A percentile compares a stretch with the other conserved stretches of the same genome.
Conservation (phyloP, 1,140 invertebrate genomes). For the Drosophila sturtevanti region DNA sequence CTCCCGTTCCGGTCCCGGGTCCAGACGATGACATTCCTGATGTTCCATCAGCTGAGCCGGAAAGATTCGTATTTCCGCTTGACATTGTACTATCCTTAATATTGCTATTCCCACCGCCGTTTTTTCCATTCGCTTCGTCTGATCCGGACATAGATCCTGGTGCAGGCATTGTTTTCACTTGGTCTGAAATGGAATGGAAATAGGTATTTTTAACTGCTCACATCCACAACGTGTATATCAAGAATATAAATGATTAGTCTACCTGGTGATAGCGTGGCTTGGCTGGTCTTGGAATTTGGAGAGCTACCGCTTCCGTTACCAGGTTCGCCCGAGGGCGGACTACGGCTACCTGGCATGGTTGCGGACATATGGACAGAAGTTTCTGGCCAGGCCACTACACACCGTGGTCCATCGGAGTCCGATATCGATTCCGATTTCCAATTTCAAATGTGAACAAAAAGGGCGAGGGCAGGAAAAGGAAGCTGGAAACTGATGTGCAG, state of each 20-base stretch:
- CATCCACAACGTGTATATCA: background rate
- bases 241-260: background rate
- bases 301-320: slow-evolving; percentile 24
- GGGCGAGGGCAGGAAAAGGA: background rate
- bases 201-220: background rate
- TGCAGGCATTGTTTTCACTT: slow-evolving; percentile 38
- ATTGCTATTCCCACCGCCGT: slow-evolving; percentile 16
- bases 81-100: slow-evolving; percentile 20
- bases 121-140: slow-evolving; percentile 39
- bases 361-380: slow-evolving; percentile 47
- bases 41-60: slow-evolving; percentile 17
- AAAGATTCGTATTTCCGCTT: slow-evolving; percentile 21
- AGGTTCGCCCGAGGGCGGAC: slow-evolving; percentile 32
- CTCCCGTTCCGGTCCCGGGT: background rate
- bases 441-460: background rate
- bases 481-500: background rate
- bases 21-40: slow-evolving; percentile 16
- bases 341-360: slow-evolving; percentile 45
- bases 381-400: background rate
- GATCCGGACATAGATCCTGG: slow-evolving; percentile 7
- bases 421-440: slow-evolving; percentile 5
- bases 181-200: slow-evolving; percentile 30
- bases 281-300: slow-evolving; percentile 50
- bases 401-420: background rate
- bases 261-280: slow-evolving; percentile 52